These are phyloP conservation scores for Metaphire vulgaris DNA, from an alignment of 1,140 invertebrate species.

Conservation along the genomic window DNA sequence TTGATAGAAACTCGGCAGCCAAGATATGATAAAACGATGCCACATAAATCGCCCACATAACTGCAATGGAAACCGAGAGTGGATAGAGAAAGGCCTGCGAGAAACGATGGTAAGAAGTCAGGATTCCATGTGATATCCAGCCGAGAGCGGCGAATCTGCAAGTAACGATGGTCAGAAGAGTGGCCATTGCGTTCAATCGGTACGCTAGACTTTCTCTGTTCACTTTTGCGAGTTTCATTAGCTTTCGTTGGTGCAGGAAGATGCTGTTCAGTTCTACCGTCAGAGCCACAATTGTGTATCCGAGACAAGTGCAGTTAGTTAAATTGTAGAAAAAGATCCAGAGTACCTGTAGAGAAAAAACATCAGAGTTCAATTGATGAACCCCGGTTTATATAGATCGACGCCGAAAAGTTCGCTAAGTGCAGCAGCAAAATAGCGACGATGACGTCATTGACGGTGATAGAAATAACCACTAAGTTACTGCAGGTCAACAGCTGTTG, in stretches of 20 bases:
- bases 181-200: slow-evolving; percentile 33
- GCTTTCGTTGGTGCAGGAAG: slow-evolving; percentile 45
- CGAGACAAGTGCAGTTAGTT: slow-evolving; percentile 36
- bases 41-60: slow-evolving; percentile 42
- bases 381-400: neutral
- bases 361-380: neutral
- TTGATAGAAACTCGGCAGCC: slow-evolving; percentile 40
- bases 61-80: slow-evolving; percentile 35
- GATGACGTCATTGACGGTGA: too few relatives aligned
- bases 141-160: slow-evolving; percentile 36
- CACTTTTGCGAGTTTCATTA: slow-evolving; percentile 40
- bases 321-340: slow-evolving; percentile 47
- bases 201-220: slow-evolving; percentile 37
- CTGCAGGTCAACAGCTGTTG: too few relatives aligned
- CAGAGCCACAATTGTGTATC: slow-evolving; percentile 42
- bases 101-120: slow-evolving; percentile 32
- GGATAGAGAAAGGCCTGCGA: slow-evolving; percentile 32
- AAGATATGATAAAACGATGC: slow-evolving; percentile 43
- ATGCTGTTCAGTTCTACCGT: slow-evolving; percentile 46
- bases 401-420: too few relatives aligned
- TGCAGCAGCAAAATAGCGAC: too few relatives aligned
- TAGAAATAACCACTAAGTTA: too few relatives aligned
- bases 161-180: slow-evolving; percentile 39
- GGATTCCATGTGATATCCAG: slow-evolving; percentile 36
- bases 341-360: slow-evolving; percentile 38